A percentile compares a stretch with the other conserved stretches of the same genome.
phyloP scores from a whole-genome alignment of 1,140 invertebrate species.

The Drosophila burlai region DNA sequence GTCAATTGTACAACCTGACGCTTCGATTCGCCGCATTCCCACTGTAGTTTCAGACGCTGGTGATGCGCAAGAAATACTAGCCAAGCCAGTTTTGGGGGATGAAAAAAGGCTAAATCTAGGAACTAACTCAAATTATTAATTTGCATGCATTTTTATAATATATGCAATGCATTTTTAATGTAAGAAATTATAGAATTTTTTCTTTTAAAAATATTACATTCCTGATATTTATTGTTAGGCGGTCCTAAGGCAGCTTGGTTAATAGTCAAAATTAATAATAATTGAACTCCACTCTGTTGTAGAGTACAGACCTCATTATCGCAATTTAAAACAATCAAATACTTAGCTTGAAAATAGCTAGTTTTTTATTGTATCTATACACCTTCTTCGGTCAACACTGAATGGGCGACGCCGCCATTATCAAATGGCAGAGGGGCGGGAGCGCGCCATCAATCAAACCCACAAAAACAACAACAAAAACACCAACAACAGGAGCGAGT shows the following conservation, averaged over 20 bases:
- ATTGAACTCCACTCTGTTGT: too few species aligned
- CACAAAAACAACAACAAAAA: conserved; percentile 61
- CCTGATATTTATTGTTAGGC: too few species aligned
- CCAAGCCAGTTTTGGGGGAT: not conserved
- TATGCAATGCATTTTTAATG: not conserved
- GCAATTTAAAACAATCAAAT: not conserved
- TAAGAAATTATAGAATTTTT: too few species aligned
- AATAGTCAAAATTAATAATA: not conserved
- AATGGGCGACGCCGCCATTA: conserved; percentile 60
- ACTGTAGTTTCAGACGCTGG: conserved; percentile 55
- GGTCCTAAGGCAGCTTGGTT: too few species aligned
- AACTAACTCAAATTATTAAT: not conserved
- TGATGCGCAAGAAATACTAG: conserved; percentile 5
- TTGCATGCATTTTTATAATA: not conserved
- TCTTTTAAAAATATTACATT: too few species aligned
- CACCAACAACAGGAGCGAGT: conserved; percentile 26
- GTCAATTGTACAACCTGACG: conserved; percentile 73
- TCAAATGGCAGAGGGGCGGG: conserved; percentile 61
- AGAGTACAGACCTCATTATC: not conserved
- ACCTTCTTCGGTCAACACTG: conserved; percentile 15
- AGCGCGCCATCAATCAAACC: conserved; percentile 78
- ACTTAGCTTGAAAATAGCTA: not conserved
- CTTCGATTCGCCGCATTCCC: conserved; percentile 54
- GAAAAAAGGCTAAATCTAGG: not conserved
- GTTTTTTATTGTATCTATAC: not conserved